Base-by-base conservation (phyloP, 2,113 vertebrate species). In the Dolichallabes microphthalmus region DNA sequence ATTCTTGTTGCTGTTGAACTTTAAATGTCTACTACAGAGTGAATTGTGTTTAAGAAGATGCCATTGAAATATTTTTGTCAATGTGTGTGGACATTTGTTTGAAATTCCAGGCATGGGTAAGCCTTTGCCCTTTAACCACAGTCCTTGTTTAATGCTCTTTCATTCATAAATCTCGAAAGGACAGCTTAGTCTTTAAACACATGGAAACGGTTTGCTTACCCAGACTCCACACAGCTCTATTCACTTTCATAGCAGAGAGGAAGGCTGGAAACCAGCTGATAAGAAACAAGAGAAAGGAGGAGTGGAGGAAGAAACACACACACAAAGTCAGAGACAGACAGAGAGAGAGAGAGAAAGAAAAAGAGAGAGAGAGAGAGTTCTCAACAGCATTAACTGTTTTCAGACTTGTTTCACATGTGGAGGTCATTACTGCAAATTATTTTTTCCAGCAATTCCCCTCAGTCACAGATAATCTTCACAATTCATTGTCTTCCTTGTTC, bases 91-190 rank as follows among this genome's bases (percentile, higher is more conserved):
- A 91, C 86, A 89, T 89, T 90, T 86, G 86, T 86, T 90, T 87
- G 80, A 88, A 80, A 92, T 89, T 89, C 89, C 89, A 89, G 91
- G 88, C 90, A 89, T 87, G 82, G 84, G 86, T 80, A 82, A 77
- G 83, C 88, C 80, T 89, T 64, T 68, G 84, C 11, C 83, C 86
- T 81, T 60, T 30, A 82, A 61, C 35, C 85, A 86, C 87, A 83
- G 82, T n/a, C 22, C n/a, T 17, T 32, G 22, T 89, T 84, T 89
- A 90, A 92, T 87, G 89, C 88, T 83, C 13, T 87, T 92, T 93
- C 91, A 93, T 94, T 94, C 91, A 93, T 93, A 91, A 91, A 91
- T 92, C 89, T 92, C 90, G 83, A 91, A 92, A 93, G 90, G 83
- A 80, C 91, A 88, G 86, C 17, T 63, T 52, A 88, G 90, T 81